Percentiles rank a stretch among this genome's conserved stretches.
These are phyloP conservation scores for Rhinatrema bivittatum DNA, from an alignment of 2,797 vertebrate genomes.

Conservation along the genomic window DNA sequence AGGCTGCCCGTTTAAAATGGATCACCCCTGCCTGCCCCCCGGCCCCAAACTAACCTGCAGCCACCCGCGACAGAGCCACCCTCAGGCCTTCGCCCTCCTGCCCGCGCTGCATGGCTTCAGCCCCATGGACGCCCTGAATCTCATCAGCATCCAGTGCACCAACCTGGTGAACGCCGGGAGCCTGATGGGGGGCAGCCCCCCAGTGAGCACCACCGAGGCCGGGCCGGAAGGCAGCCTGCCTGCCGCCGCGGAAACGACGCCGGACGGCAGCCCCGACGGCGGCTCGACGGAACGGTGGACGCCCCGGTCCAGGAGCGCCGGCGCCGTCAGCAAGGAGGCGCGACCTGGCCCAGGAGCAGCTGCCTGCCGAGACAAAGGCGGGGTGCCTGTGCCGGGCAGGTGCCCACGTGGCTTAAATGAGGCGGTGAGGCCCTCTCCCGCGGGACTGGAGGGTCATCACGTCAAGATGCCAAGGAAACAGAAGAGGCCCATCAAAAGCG, in stretches of 20 bases:
- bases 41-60: conserved; percentile 1
- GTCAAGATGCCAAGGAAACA: conserved; percentile 61
- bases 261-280: neutral
- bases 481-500: conserved; percentile 55
- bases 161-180: conserved; percentile 12
- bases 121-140: conserved; percentile 57
- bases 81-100: neutral
- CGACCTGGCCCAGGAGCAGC: no score
- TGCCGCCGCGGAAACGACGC: no score
- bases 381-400: no score
- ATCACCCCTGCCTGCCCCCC: neutral
- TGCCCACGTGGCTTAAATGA: no score
- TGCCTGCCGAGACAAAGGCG: neutral
- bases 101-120: conserved; percentile 23
- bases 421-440: no score
- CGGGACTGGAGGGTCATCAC: neutral
- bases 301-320: neutral
- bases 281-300: neutral
- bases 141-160: conserved; percentile 64
- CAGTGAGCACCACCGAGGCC: neutral
- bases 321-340: neutral
- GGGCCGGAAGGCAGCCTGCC: neutral
- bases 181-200: neutral
- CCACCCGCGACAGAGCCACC: conserved; percentile 5
- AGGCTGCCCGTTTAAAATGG: no score